Evolutionary conservation across 2,888 invertebrate genomes (phyloP).

Genomic region (Macrosiphum euphorbiae): DNA sequence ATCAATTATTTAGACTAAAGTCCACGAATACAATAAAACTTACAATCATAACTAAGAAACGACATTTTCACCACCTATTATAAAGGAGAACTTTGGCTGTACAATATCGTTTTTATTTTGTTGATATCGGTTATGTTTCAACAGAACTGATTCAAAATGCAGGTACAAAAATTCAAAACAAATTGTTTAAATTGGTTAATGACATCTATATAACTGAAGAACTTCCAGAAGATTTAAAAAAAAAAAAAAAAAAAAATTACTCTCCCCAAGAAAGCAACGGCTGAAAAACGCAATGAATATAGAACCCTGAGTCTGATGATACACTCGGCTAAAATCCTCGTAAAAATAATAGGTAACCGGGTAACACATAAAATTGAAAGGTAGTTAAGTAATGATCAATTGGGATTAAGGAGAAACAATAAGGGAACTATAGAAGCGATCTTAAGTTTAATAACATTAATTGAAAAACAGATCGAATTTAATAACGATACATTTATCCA

Average conservation of each 20-base stretch:
- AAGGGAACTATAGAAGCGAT: neutral
- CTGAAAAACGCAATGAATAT: neutral
- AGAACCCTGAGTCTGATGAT: slow-evolving; percentile 6
- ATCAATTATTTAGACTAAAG: no score
- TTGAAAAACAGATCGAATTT: slow-evolving; percentile 11
- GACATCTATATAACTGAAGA: neutral
- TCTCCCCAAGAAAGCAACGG: slow-evolving; percentile 3
- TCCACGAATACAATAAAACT: no score
- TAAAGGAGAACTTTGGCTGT: no score
- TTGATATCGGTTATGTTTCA: slow-evolving; percentile 14
- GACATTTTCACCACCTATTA: no score
- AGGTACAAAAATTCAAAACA: slow-evolving; percentile 25
- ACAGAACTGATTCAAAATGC: slow-evolving; percentile 28
- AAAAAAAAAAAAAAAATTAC: neutral
- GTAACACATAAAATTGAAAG: slow-evolving; percentile 1
- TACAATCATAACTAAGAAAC: no score
- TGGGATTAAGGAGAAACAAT: slow-evolving; percentile 25
- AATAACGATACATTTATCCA: neutral
- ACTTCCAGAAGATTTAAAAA: neutral
- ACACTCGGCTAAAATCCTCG: neutral
- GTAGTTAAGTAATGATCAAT: neutral
- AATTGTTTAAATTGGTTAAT: slow-evolving; percentile 16
- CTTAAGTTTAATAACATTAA: neutral
- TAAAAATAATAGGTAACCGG: slow-evolving; percentile 9
- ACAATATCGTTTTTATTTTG: no score